phyloP scores from a whole-genome alignment of 2,888 invertebrate species.

The Bruchidius siliquastri region DNA sequence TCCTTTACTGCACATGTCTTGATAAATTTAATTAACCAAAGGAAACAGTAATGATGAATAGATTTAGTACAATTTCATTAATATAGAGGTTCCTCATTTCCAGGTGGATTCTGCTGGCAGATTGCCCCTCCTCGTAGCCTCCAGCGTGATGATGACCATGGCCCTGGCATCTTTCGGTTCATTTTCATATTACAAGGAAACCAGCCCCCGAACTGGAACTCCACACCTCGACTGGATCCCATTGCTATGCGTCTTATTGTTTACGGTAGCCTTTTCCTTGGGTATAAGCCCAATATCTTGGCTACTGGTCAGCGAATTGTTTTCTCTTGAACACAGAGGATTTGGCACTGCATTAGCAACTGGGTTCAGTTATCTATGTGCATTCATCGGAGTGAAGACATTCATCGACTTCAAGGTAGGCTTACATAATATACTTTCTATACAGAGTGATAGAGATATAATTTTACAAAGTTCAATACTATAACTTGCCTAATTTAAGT shows the following conservation, averaged over 20 bases:
- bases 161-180: slow-evolving; percentile 82
- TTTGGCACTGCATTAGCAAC: slow-evolving; percentile 83
- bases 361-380: slow-evolving; percentile 80
- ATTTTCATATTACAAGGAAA: slow-evolving; percentile 75
- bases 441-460: too few species aligned
- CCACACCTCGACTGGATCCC: slow-evolving; percentile 77
- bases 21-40: too few species aligned
- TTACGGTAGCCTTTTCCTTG: slow-evolving; percentile 80
- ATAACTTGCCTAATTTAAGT: too few species aligned
- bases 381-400: slow-evolving; percentile 81
- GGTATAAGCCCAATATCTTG: slow-evolving; percentile 87
- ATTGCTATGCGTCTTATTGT: slow-evolving; percentile 73
- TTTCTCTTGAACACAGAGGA: slow-evolving; percentile 79
- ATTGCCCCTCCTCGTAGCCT: slow-evolving; percentile 75
- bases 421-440: neutral
- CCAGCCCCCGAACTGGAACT: slow-evolving; percentile 46
- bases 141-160: slow-evolving; percentile 79
- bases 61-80: too few species aligned
- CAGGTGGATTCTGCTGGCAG: slow-evolving; percentile 63
- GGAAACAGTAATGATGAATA: too few species aligned
- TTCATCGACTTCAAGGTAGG: slow-evolving; percentile 67
- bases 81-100: too few species aligned
- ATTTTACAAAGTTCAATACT: too few species aligned
- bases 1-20: too few species aligned
- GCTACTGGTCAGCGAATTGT: slow-evolving; percentile 77